Evolutionary conservation across 2,113 vertebrate species (phyloP), one percentile per base, ranked within the genome.

Genomic region (Crotophaga sulcirostris): DNA sequence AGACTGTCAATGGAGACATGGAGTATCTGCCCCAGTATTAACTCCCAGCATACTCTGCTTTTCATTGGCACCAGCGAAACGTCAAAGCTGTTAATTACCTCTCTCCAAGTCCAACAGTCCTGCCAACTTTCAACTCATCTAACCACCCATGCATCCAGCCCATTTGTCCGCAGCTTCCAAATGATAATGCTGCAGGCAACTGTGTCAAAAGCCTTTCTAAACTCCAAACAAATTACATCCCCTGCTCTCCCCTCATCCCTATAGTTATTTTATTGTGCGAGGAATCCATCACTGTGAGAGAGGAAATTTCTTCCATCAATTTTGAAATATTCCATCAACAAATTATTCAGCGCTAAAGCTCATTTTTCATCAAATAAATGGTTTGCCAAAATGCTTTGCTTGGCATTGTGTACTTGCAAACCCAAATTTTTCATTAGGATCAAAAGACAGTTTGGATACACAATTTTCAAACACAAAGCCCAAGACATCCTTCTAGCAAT

Each of bases 301-400:
- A 36, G 12, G 16, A 34, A 17, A 74, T 31, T 34, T 20, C 74
- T 84, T 72, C 33, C 55, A 10, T 54, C 54, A 47, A 26, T 64
- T 55, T 62, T 64, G 15, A 79, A 82, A 38, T 47, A 64, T 11
- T 55, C 89, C 8, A 2, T 23, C 56, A 40, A 16, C 5, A n/a
- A 90, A 79, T 68, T 55, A 52, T 33, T 55, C 62, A 79, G 66
- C 40, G 59, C 72, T 62, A 83, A 83, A 87, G 87, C 59, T 70
- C 16, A 10, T 58, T 89, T 87, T 67, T 62, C 70, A 74, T n/a
- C 59, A 84, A 74, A 84, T 40, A 44, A 79, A 66, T 0, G 13
- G 51, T 81, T 36, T 74, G 75, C 80, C 63, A 33, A 78, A 89
- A 74, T 23, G 34, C 82, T 69, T 64, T 52, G 40, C 69, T 38